These are phyloP conservation scores for Lydus trimaculatus DNA, from an alignment of 2,888 invertebrate species.

Conservation along the genomic window DNA sequence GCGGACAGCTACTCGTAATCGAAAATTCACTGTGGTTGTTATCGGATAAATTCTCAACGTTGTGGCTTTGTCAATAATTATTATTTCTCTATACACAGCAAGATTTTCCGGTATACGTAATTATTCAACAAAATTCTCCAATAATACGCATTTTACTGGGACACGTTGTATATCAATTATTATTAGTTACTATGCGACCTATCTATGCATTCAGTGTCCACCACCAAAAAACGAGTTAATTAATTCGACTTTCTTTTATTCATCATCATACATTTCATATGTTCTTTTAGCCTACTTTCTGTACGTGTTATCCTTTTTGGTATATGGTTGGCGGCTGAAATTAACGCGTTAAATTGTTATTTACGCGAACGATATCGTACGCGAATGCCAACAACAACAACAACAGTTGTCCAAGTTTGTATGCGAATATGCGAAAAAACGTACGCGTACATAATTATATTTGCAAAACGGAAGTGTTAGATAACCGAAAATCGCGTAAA, in stretches of 20 bases:
- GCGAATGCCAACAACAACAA: no score
- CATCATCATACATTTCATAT: neutral
- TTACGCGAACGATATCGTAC: no score
- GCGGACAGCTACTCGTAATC: slow-evolving; percentile 18
- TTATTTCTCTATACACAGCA: neutral
- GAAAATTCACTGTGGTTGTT: neutral
- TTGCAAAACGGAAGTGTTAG: neutral
- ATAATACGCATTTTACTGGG: neutral
- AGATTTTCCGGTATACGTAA: neutral
- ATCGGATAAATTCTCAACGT: neutral
- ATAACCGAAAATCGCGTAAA: slow-evolving; percentile 1
- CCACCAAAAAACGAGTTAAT: neutral
- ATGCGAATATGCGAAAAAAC: no score
- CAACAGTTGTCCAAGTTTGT: no score
- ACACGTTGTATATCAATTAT: neutral
- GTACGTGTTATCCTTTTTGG: no score
- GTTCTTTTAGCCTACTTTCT: neutral
- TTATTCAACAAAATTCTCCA: neutral
- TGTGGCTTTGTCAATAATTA: neutral
- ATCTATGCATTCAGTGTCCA: slow-evolving; percentile 1
- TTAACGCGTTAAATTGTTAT: no score
- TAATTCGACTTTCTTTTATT: slow-evolving; percentile 4
- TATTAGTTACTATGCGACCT: slow-evolving; percentile 2
- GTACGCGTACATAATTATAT: no score
- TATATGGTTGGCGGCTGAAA: no score